These are phyloP conservation scores for Xenentodon cancila DNA, from an alignment of 2,797 vertebrate genomes.

Conservation along the genomic window DNA sequence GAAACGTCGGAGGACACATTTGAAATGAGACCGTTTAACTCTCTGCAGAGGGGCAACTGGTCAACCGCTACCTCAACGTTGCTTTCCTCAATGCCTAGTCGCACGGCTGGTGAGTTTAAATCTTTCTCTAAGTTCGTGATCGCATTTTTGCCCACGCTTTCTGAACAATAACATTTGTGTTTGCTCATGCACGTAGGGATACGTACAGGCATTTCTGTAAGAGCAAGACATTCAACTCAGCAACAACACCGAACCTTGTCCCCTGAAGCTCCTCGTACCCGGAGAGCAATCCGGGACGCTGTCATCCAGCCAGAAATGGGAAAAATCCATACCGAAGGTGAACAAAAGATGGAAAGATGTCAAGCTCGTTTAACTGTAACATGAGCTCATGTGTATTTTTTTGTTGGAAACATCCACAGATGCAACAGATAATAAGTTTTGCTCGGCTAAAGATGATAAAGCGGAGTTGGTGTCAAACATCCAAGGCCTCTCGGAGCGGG, in stretches of 20 bases:
- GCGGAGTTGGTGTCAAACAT: constrained; percentile 77
- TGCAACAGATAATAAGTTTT: background rate
- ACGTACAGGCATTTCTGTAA: constrained; percentile 69
- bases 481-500: constrained; percentile 68
- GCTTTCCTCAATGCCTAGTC: constrained; percentile 87
- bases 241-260: constrained; percentile 55
- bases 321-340: constrained; percentile 63
- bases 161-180: background rate
- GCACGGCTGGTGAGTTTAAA: constrained; percentile 82
- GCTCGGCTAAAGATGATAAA: constrained; percentile 54
- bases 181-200: constrained; percentile 62
- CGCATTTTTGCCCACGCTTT: background rate
- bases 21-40: background rate
- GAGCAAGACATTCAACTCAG: constrained; percentile 62
- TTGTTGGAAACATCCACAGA: background rate
- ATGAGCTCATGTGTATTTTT: background rate
- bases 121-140: background rate
- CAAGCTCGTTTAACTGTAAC: too few relatives aligned
- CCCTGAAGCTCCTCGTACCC: constrained; percentile 21
- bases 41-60: constrained; percentile 30
- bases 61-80: constrained; percentile 76
- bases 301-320: constrained; percentile 49
- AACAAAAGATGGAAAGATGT: background rate
- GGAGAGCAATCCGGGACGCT: constrained; percentile 62
- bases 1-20: background rate